Base-by-base conservation (phyloP, 2,113 vertebrate genomes). In the Emydocephalus ijimae region DNA sequence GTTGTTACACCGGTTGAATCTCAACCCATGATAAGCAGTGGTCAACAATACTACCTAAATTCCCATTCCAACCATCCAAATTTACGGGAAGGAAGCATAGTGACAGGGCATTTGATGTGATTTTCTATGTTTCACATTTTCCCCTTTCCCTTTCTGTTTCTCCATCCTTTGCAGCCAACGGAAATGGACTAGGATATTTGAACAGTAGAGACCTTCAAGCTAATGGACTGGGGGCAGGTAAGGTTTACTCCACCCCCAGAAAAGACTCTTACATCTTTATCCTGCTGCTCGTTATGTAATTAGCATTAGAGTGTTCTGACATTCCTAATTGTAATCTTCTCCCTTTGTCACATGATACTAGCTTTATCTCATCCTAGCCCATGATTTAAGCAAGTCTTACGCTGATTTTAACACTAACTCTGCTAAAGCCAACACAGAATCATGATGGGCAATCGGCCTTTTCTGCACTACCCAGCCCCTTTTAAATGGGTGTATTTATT, bases 221-320 rank as follows among this genome's bases (percentile, higher is more conserved):
- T 54, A 92, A 92, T 6, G 92, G 92, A 34, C 26, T 91, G 43
- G 92, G 88, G 43, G 64, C 86, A 91, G 92, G 91, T 90, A 92
- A 89, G 64, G 89, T 9, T 54, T 15, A 59, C 18, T n/a, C 18
- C 15, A 81, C 69, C n/a, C 5, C 69, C 8, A 45, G 5, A 81
- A 52, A 48, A 54, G 52, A 39, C 20, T 18, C 11, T 64, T 7
- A 64, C 3, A 0, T 74, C 61, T 12, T 50, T n/a, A 26, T 91
- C 81, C n/a, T 48, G 2, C 52, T 34, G 10, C 5, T 39, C 39
- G 57, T 81, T 81, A 43, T 81, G 18, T 81, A 81, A 81, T 81
- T 81, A 81, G 74, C 74, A 81, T 81, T 81, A 81, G 34, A 43
- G 20, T 81, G 34, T 81, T 81, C 74, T 81, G 74, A 81, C 74